Evolutionary conservation across 2,888 invertebrate genomes (phyloP).

Genomic region (Macrosoma leucophasiata): DNA sequence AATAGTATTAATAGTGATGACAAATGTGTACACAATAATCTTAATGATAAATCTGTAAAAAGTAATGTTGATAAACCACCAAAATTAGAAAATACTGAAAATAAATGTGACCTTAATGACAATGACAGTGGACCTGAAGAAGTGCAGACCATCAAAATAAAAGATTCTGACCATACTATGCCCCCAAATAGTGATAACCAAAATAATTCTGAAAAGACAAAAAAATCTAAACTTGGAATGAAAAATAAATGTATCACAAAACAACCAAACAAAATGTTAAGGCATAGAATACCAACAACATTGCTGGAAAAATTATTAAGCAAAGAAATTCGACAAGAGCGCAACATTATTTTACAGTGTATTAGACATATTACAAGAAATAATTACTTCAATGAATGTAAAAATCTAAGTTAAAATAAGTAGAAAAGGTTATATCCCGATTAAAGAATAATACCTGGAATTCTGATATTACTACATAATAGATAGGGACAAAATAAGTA

Average conservation of each 20-base stretch:
- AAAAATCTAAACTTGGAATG: slow-evolving; percentile 24
- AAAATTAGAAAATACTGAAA: slow-evolving; percentile 4
- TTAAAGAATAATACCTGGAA: too few species aligned
- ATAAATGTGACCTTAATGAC: slow-evolving; percentile 33
- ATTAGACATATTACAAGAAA: slow-evolving; percentile 85
- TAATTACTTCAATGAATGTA: slow-evolving; percentile 85
- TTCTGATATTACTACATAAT: too few species aligned
- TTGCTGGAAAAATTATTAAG: slow-evolving; percentile 83
- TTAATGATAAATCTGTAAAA: slow-evolving; percentile 2
- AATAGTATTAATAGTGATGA: slow-evolving; percentile 6
- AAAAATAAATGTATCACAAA: slow-evolving; percentile 20
- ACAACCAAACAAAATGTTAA: slow-evolving; percentile 20
- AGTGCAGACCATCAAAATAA: slow-evolving; percentile 44
- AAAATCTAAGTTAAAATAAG: slow-evolving; percentile 20
- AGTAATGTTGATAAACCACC: slow-evolving; percentile 2
- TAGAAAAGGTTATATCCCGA: too few species aligned
- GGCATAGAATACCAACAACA: slow-evolving; percentile 64
- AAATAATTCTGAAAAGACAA: slow-evolving; percentile 23
- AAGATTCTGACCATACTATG: slow-evolving; percentile 19
- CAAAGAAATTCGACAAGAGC: slow-evolving; percentile 87
- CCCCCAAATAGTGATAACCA: slow-evolving; percentile 20
- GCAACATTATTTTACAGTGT: slow-evolving; percentile 91
- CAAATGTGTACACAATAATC: slow-evolving; percentile 8
- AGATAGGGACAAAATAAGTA: too few species aligned
- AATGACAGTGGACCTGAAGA: slow-evolving; percentile 72